Conservation (phyloP, 1,140 invertebrate genomes). For the Dinoponera quadriceps region DNA sequence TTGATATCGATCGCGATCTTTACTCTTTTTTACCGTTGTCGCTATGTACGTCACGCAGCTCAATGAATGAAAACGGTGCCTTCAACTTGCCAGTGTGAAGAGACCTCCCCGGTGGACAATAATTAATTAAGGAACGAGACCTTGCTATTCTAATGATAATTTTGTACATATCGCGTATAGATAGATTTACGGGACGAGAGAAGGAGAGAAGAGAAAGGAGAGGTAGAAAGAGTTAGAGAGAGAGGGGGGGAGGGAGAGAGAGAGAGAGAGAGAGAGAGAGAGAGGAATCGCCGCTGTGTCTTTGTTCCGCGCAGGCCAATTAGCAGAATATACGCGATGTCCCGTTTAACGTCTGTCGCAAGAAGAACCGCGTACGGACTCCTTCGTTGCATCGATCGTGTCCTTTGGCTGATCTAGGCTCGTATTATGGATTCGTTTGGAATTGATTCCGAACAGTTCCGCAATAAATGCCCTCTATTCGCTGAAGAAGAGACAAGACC, state of each 20-base stretch:
- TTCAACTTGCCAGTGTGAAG: constrained; percentile 83
- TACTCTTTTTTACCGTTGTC: constrained; percentile 39
- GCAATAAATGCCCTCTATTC: no score
- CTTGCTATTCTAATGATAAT: constrained; percentile 78
- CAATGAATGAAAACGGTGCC: constrained; percentile 82
- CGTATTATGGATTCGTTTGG: no score
- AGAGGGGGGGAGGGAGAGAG: no score
- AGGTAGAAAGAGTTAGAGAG: no score
- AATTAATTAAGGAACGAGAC: constrained; percentile 77
- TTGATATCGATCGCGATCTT: constrained; percentile 70
- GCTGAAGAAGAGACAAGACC: no score
- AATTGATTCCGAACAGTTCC: no score
- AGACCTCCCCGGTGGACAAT: constrained; percentile 76
- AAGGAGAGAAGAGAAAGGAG: no score
- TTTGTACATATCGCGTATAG: constrained; percentile 80
- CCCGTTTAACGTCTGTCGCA: constrained; percentile 68
- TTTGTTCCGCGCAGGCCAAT: constrained; percentile 72
- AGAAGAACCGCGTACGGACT: constrained; percentile 1
- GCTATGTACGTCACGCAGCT: constrained; percentile 70
- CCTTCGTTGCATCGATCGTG: neutral
- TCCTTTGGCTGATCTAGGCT: no score
- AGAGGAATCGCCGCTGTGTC: constrained; percentile 58
- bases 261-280: no score
- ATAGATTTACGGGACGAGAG: constrained; percentile 61
- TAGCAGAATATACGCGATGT: constrained; percentile 78